Base-by-base conservation (phyloP, 2,113 vertebrate genomes). In the Cryptomyrus ogoouensis region DNA sequence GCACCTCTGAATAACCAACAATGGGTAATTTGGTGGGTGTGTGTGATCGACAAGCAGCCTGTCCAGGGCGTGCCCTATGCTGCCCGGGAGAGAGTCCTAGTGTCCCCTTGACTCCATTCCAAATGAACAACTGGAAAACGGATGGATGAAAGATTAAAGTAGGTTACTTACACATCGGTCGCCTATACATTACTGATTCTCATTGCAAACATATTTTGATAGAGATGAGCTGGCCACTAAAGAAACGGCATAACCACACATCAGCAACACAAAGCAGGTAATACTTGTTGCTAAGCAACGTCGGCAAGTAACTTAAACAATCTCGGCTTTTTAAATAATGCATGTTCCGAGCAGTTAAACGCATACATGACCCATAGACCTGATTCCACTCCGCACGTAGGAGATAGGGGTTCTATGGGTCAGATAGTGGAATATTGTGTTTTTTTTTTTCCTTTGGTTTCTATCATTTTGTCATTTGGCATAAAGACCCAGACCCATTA, bases 201-300 rank as follows among this genome's bases (percentile, higher is more conserved):
- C 53, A 84, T 19, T 3, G 46, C 1, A 56, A 62, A 56, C 44
- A 27, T 10, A 44, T 44, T 70, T 88, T 88, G 42, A 39, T 17
- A 24, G n/a, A 83, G 27, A 19, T 3, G 47, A 87, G 19, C 17
- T 39, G 46, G 27, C 13, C 66, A 80, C 42, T 84, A 31, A 58
- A 84, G 12, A 84, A 53, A 89, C 42, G 5, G 27, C n/a, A 42
- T 53, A 89, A 88, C 24, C 44, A 39, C 10, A 3, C 42, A 89
- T 89, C 52, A 84, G 12, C 77, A 89, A 42, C 47, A 89, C 46
- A 89, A 80, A 58, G 50, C 70, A 89, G 87, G 53, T 62, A 88
- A 50, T 50, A 47, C 56, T 66, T 89, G 89, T 89, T 85, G 80
- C 89, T 89, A 89, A 89, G 89, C 89, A 89, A 89, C 89, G 5